These are phyloP conservation scores for Ashinkailepas kermadecensis DNA, from an alignment of 2,888 invertebrate species.

Conservation along the genomic window DNA sequence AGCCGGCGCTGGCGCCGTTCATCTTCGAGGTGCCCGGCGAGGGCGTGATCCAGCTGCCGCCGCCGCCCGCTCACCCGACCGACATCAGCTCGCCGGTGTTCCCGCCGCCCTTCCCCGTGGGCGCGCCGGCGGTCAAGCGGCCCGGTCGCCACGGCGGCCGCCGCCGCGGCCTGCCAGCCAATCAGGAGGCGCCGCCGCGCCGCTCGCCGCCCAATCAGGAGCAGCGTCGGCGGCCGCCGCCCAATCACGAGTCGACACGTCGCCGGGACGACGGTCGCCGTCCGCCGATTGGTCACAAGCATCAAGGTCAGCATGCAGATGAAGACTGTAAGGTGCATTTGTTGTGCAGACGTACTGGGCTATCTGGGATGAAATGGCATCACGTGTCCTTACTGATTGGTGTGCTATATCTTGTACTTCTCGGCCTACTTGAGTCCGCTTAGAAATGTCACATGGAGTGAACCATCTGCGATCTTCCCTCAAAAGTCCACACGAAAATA, in stretches of 20 bases:
- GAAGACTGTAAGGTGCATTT: too few species aligned
- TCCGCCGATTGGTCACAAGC: neutral
- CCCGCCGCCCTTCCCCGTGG: conserved; percentile 22
- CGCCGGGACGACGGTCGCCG: neutral
- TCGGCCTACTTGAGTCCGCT: too few species aligned
- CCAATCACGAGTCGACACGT: conserved; percentile 2
- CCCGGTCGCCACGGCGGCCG: neutral
- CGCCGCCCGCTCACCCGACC: neutral
- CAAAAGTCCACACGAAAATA: too few species aligned
- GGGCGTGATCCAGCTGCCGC: conserved; percentile 13
- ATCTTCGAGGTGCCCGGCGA: conserved; percentile 3
- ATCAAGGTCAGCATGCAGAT: neutral
- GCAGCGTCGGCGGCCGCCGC: neutral
- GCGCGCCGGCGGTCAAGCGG: neutral
- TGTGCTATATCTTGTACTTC: too few species aligned
- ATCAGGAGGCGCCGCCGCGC: conserved; percentile 4
- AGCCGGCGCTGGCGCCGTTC: conserved; percentile 18
- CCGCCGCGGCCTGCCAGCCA: neutral
- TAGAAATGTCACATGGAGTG: too few species aligned
- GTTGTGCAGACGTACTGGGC: too few species aligned
- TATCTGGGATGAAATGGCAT: too few species aligned
- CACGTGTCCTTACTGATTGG: too few species aligned
- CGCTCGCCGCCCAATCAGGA: conserved; percentile 13
- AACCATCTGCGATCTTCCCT: too few species aligned
- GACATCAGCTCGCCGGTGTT: conserved; percentile 15